Evolutionary conservation across 2,888 invertebrate species (phyloP).

Genomic region (Phyllotreta cruciferae): DNA sequence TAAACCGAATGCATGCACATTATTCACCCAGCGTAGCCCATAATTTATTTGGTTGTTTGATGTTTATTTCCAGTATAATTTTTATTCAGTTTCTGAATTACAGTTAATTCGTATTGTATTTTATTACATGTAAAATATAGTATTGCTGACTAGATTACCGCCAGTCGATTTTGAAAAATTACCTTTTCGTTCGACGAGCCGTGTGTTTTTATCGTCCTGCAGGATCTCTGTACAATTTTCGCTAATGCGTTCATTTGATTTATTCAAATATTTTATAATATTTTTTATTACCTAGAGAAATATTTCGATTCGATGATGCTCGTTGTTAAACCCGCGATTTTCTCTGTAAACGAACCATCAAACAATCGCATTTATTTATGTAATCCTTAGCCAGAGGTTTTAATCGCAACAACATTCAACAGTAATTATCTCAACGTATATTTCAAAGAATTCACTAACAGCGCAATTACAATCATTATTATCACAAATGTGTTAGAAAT

Average conservation of each 20-base stretch:
- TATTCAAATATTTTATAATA: slow-evolving; percentile 5
- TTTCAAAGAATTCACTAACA: slow-evolving; percentile 31
- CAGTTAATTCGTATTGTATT: slow-evolving; percentile 18
- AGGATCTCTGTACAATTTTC: slow-evolving; percentile 22
- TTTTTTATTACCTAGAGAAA: not conserved
- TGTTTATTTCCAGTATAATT: slow-evolving; percentile 20
- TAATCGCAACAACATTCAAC: slow-evolving; percentile 17
- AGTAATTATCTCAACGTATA: slow-evolving; percentile 27
- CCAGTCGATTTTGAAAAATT: slow-evolving; percentile 36
- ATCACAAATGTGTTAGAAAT: slow-evolving; percentile 36
- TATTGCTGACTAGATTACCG: slow-evolving; percentile 17
- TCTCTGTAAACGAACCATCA: slow-evolving; percentile 1
- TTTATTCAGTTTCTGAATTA: slow-evolving; percentile 18
- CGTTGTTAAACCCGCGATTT: not conserved
- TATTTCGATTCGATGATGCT: not conserved
- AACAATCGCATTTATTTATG: slow-evolving; percentile 12
- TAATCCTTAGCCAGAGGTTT: slow-evolving; percentile 21
- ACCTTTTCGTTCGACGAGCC: slow-evolving; percentile 29
- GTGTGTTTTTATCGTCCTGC: slow-evolving; percentile 23
- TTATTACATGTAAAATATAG: slow-evolving; percentile 22
- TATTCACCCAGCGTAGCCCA: slow-evolving; percentile 2
- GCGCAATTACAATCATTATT: slow-evolving; percentile 33
- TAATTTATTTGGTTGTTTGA: slow-evolving; percentile 10
- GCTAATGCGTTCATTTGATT: slow-evolving; percentile 9
- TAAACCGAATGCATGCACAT: slow-evolving; percentile 6